phyloP scores from a whole-genome alignment of 2,113 vertebrate species.

The Rhagologus leucostigma region DNA sequence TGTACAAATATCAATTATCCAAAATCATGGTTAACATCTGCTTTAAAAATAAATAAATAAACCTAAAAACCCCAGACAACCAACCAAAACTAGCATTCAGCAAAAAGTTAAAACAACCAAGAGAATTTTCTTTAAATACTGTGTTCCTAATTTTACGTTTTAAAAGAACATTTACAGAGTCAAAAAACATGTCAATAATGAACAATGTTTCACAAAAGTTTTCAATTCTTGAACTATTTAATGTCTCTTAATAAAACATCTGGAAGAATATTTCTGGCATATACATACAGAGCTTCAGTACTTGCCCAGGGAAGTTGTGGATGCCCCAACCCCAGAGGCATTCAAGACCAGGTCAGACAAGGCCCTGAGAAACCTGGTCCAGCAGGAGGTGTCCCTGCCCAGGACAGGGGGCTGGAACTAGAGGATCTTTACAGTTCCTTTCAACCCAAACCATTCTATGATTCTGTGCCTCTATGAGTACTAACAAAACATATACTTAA shows the following conservation, averaged over 20 bases:
- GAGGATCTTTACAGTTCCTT: accelerated
- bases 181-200: not conserved
- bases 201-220: not conserved
- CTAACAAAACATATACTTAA: not conserved
- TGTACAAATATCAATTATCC: not conserved
- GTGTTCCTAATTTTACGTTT: not conserved
- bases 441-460: not conserved
- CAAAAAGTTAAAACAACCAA: not conserved
- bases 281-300: not conserved
- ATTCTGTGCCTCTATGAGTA: not conserved
- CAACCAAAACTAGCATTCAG: not conserved
- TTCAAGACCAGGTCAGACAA: not conserved
- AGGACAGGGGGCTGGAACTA: not conserved
- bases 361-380: not conserved
- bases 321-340: not conserved
- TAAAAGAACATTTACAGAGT: not conserved
- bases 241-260: not conserved
- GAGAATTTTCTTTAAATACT: not conserved
- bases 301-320: not conserved
- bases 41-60: not conserved
- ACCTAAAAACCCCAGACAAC: not conserved
- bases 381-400: not conserved
- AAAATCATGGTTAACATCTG: not conserved
- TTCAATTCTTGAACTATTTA: not conserved
- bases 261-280: not conserved